A percentile compares a stretch with the other conserved stretches of the same genome.
Conservation (phyloP, 2,888 invertebrate genomes). For the Eilema sororculum region DNA sequence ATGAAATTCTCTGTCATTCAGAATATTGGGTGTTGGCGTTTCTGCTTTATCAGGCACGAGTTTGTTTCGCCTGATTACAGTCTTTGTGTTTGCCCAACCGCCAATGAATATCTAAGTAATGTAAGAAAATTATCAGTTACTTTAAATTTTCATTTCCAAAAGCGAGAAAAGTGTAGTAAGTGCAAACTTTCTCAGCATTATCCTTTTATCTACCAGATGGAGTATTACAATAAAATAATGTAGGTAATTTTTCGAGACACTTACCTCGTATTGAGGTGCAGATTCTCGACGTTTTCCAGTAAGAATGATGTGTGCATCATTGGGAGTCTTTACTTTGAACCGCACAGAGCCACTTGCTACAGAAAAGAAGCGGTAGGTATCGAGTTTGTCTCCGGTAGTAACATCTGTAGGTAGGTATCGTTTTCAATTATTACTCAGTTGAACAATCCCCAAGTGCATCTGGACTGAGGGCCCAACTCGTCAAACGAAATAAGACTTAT, state of each 20-base stretch:
- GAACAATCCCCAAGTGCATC: too few relatives aligned
- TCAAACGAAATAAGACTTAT: too few relatives aligned
- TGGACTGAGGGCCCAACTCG: too few relatives aligned
- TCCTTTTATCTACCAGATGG: neutral
- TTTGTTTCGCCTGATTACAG: slow-evolving; percentile 93
- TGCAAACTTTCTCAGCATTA: neutral
- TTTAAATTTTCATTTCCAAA: neutral
- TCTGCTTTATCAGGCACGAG: slow-evolving; percentile 91
- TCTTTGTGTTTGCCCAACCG: slow-evolving; percentile 95
- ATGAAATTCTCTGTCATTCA: slow-evolving; percentile 91
- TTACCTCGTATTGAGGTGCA: slow-evolving; percentile 93
- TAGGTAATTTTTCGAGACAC: slow-evolving; percentile 13
- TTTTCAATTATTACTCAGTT: neutral
- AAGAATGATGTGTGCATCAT: slow-evolving; percentile 95
- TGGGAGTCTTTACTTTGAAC: slow-evolving; percentile 92
- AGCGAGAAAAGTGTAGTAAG: neutral
- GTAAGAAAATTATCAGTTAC: slow-evolving; percentile 1
- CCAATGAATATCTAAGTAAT: slow-evolving; percentile 91
- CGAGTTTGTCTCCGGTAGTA: slow-evolving; percentile 92
- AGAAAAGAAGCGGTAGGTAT: slow-evolving; percentile 92
- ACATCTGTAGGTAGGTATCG: slow-evolving; percentile 87
- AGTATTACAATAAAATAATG: neutral
- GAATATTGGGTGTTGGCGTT: slow-evolving; percentile 90
- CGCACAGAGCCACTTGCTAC: slow-evolving; percentile 89
- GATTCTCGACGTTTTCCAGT: slow-evolving; percentile 90